Percentiles rank a stretch among this genome's conserved stretches.
Conservation (phyloP, 2,797 vertebrate genomes). For the Fistularia tabacaria region DNA sequence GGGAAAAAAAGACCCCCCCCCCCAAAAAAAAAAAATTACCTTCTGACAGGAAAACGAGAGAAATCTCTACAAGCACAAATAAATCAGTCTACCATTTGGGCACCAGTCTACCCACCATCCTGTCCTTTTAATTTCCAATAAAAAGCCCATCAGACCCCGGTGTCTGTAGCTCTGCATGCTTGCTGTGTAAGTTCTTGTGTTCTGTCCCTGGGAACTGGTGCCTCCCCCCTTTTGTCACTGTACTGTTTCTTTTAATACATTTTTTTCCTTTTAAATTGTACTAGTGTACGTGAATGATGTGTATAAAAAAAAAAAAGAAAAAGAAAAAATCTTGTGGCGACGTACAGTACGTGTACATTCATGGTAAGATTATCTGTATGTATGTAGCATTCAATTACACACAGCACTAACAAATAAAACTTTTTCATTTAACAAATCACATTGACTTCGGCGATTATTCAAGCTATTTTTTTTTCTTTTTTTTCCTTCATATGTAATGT, state of each 20-base stretch:
- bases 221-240: constrained; percentile 17
- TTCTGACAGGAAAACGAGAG: too few species aligned
- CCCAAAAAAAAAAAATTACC: too few species aligned
- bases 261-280: constrained; percentile 67
- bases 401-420: constrained; percentile 80
- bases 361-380: constrained; percentile 73
- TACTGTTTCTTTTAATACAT: constrained; percentile 54
- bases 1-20: constrained; percentile 1
- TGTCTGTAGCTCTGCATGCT: constrained; percentile 73
- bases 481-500: too few species aligned
- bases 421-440: constrained; percentile 44
- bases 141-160: constrained; percentile 40
- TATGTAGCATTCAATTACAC: constrained; percentile 80
- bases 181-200: constrained; percentile 62
- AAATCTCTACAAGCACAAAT: constrained; percentile 35
- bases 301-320: constrained; percentile 42
- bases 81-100: not conserved
- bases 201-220: constrained; percentile 55
- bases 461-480: too few species aligned
- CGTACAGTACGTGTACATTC: constrained; percentile 70
- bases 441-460: not conserved
- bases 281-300: constrained; percentile 74
- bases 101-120: not conserved
- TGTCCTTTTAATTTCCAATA: not conserved
- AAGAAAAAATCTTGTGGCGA: constrained; percentile 58